phyloP scores from a whole-genome alignment of 1,140 invertebrate species.

The Phymastichus coffea region DNA sequence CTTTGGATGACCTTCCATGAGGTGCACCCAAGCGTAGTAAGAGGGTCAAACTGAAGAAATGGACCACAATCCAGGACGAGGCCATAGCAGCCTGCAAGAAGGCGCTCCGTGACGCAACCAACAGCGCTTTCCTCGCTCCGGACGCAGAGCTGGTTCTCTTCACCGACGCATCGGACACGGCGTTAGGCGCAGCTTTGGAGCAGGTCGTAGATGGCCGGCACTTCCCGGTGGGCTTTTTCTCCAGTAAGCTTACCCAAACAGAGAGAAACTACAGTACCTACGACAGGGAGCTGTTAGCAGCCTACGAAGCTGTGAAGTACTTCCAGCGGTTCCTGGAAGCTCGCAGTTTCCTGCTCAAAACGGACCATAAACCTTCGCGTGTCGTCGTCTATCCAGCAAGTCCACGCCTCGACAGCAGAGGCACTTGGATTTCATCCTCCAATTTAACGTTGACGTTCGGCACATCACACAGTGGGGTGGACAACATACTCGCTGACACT shows the following conservation, averaged over 20 bases:
- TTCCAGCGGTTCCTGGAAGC: background rate
- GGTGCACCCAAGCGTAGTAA: background rate
- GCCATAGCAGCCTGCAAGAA: background rate
- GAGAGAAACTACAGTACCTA: background rate
- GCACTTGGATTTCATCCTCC: background rate
- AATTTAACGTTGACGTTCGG: background rate
- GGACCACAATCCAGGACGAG: background rate
- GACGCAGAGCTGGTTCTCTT: background rate
- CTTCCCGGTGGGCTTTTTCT: background rate
- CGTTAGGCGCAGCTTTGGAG: background rate
- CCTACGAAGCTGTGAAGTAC: background rate
- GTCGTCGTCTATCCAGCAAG: background rate
- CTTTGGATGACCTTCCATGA: background rate
- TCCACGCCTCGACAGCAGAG: background rate
- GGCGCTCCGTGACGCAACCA: background rate
- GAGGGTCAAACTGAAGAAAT: background rate
- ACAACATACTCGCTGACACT: background rate
- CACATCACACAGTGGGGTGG: background rate
- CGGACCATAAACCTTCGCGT: background rate
- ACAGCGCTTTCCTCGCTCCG: background rate
- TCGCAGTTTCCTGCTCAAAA: background rate
- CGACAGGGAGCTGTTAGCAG: background rate
- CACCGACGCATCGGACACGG: background rate
- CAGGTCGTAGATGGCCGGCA: background rate
- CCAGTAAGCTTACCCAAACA: background rate